Evolutionary conservation across 2,113 vertebrate species (phyloP), one percentile per base, ranked within the genome.

Genomic region (Gadus chalcogrammus): DNA sequence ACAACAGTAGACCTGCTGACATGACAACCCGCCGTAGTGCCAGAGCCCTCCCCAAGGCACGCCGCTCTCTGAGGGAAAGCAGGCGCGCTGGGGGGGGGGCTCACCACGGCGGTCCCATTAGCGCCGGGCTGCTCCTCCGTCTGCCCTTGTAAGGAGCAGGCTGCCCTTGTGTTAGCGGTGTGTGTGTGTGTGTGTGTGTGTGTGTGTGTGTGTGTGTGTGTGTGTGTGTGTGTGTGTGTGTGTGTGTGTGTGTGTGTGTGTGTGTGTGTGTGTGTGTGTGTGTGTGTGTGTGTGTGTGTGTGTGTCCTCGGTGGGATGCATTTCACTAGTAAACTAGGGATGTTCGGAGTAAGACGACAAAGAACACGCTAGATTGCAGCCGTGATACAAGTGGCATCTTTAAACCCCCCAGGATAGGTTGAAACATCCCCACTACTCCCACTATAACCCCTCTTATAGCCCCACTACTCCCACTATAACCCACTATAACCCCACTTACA

Each of bases 111-210:
- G 15, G 55, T 5, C 55, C n/a, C 55, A 1, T 48, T 48, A 48
- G 42, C 55, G 5, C 55, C 55, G 11, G 55, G 55, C 17, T 58
- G 5, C 55, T 58, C 17, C 15, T n/a, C 15, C 15, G 2, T 58
- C 8, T 71, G 28, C 35, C 84, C 83, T 82, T 80, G 74, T 83
- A 86, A 74, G 83, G 87, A 76, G 68, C 62, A 12, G 80, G 22
- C 61, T 24, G 69, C 42, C 63, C 31, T 61, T 61, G 56, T 68
- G 15, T 75, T 63, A 69, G 72, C 77, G 16, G 18, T 52, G 69
- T 62, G 72, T 22, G 31, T 70, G 65, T 67, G 42, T 24, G 18
- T 24, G 59, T 78, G 61, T 67, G 16, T 77, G 65, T 71, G 72
- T 77, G 67, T 62, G 65, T 65, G 64, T 65, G 35, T 67, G 48